These are phyloP conservation scores for Peromyscus maniculatus DNA, from an alignment of 2,113 vertebrate genomes.

Conservation along the genomic window DNA sequence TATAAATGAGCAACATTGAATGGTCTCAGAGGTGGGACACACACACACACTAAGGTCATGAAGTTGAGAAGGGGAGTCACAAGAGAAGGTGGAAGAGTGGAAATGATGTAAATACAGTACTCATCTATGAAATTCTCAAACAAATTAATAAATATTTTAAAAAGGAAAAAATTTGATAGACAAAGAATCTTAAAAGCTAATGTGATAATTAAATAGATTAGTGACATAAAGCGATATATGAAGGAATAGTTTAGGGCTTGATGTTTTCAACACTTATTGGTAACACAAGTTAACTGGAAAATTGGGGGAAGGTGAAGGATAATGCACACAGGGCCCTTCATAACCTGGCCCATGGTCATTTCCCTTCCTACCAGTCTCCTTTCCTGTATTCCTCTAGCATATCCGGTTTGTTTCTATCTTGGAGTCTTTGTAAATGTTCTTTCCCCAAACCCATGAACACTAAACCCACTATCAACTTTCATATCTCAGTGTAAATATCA, in stretches of 20 bases:
- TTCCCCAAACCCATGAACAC: neutral
- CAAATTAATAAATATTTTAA: neutral
- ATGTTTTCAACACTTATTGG: conserved; percentile 18
- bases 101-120: neutral
- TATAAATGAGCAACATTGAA: neutral
- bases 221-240: neutral
- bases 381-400: neutral
- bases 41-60: neutral
- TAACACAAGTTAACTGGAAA: neutral
- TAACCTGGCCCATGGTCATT: neutral
- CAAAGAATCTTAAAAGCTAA: conserved; percentile 34
- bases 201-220: neutral
- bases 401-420: neutral
- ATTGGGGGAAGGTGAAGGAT: neutral
- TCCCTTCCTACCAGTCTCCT: neutral
- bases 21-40: neutral
- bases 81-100: neutral
- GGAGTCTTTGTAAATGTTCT: neutral
- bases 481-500: neutral
- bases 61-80: neutral
- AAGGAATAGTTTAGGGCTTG: neutral
- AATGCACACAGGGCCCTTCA: neutral
- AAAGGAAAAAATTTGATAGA: neutral
- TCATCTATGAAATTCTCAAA: neutral
- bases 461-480: neutral